Conservation (phyloP, 2,797 vertebrate species). For the Helarctos malayanus region DNA sequence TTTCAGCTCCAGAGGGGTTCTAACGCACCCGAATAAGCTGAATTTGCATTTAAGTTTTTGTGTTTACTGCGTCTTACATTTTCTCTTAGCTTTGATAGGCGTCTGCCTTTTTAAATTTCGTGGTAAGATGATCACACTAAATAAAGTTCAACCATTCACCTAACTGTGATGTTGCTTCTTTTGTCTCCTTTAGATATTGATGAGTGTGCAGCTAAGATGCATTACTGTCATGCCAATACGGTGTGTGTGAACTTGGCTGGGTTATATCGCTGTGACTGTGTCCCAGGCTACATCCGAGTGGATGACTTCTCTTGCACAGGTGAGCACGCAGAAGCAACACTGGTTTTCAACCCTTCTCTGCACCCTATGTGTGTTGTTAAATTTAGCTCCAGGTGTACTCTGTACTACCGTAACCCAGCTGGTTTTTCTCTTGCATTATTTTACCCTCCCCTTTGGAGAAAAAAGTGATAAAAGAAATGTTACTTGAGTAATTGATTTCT, state of each 20-base stretch:
- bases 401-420: not conserved
- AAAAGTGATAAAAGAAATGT: not conserved
- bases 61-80: not conserved
- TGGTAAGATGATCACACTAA: not conserved
- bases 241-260: slow-evolving; percentile 96
- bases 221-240: slow-evolving; percentile 97
- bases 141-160: not conserved
- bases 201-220: slow-evolving; percentile 97
- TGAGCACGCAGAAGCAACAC: slow-evolving; percentile 80
- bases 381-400: not conserved
- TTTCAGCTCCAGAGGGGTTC: not conserved
- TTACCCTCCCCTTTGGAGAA: not conserved
- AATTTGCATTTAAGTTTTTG: not conserved
- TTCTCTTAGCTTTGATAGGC: not conserved
- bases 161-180: slow-evolving; percentile 18
- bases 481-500: slow-evolving; percentile 11
- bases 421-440: not conserved
- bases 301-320: slow-evolving; percentile 98
- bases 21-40: not conserved
- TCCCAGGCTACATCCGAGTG: slow-evolving; percentile 94
- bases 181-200: slow-evolving; percentile 93
- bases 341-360: not conserved
- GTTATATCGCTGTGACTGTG: slow-evolving; percentile 95
- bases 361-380: fast-evolving
- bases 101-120: not conserved